A percentile compares a stretch with the other conserved stretches of the same genome.
Evolutionary conservation across 64 coral and sea anemone species (phyloP).

Genomic region (Pachyseris speciosa): DNA sequence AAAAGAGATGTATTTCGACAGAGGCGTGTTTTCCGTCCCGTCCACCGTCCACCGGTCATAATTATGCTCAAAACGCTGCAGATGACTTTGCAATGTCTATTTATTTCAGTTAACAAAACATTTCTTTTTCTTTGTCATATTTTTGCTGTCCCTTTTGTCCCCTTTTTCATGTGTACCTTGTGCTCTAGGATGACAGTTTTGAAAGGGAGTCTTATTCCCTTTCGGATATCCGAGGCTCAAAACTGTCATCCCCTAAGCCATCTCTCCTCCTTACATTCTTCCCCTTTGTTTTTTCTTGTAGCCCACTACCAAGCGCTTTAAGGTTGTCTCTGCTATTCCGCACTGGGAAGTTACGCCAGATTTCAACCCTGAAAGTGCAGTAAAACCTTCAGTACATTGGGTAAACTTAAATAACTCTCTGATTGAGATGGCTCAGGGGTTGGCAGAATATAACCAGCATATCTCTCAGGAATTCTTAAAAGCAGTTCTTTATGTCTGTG

Average conservation of each 20-base stretch:
- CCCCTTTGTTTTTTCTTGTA: not conserved
- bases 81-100: too few relatives aligned
- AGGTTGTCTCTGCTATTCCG: not conserved
- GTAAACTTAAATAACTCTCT: not conserved
- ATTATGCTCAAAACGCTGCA: too few relatives aligned
- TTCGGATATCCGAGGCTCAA: constrained; percentile 4
- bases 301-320: not conserved
- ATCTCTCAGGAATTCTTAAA: not conserved
- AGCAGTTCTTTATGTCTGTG: not conserved
- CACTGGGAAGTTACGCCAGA: not conserved
- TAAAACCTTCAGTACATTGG: not conserved
- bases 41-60: too few relatives aligned
- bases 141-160: too few relatives aligned
- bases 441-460: not conserved
- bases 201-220: constrained; percentile 17
- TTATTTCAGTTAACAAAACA: too few relatives aligned
- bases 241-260: not conserved
- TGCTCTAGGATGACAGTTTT: not conserved
- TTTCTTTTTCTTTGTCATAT: too few relatives aligned
- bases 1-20: too few relatives aligned
- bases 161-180: too few relatives aligned
- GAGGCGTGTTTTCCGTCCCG: too few relatives aligned
- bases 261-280: not conserved
- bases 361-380: not conserved
- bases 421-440: not conserved